Conservation (phyloP, 1,140 invertebrate species). For the Trichonephila inaurata region DNA sequence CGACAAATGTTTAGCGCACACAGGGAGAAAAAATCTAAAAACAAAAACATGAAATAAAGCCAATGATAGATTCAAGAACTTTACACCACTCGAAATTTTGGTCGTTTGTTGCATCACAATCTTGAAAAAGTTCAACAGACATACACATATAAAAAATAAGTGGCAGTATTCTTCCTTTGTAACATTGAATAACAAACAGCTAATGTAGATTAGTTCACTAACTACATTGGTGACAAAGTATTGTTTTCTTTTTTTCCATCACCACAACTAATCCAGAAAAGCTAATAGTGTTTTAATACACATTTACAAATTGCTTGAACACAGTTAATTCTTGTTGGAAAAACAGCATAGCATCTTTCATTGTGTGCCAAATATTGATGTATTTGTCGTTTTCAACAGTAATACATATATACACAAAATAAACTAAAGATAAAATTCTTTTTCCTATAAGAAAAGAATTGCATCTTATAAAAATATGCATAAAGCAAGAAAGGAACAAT, state of each 20-base stretch:
- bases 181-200: constrained; percentile 69
- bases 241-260: background rate
- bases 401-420: background rate
- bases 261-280: constrained; percentile 29
- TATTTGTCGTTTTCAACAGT: background rate
- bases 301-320: constrained; percentile 41
- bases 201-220: constrained; percentile 21
- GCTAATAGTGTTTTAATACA: constrained; percentile 31
- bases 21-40: background rate
- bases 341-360: background rate
- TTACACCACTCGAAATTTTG: background rate
- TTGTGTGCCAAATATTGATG: too few relatives aligned
- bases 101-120: constrained; percentile 42
- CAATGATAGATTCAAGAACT: constrained; percentile 14
- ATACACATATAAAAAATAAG: constrained; percentile 72
- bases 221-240: constrained; percentile 42
- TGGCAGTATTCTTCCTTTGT: constrained; percentile 65
- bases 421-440: background rate
- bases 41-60: background rate
- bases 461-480: background rate
- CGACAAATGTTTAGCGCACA: background rate
- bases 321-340: background rate
- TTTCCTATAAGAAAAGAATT: background rate
- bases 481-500: background rate
- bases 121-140: constrained; percentile 61